Evolutionary conservation across 2,888 invertebrate species (phyloP).

Genomic region (Octonoba sinensis): DNA sequence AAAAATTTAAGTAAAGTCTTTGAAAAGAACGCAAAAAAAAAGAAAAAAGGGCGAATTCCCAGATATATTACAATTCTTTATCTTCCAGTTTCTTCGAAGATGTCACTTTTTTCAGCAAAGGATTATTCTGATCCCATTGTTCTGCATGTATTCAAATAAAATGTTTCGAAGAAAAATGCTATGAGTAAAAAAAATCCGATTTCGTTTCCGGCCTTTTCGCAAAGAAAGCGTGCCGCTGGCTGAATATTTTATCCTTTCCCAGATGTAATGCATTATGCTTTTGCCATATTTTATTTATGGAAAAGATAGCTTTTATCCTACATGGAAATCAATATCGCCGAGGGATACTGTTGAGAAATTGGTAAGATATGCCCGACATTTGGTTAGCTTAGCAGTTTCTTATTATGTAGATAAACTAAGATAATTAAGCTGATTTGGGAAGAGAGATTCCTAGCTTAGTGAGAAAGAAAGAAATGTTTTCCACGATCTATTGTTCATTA

Average conservation of each 20-base stretch:
- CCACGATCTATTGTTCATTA: no score
- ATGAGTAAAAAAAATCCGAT: slow-evolving; percentile 34
- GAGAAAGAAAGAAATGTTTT: no score
- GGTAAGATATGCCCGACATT: background rate
- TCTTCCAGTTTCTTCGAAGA: no score
- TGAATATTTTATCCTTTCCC: slow-evolving; percentile 49
- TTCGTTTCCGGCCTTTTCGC: slow-evolving; percentile 1
- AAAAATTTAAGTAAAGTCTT: no score
- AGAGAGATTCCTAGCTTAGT: no score
- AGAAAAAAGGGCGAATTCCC: no score
- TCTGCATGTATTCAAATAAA: slow-evolving; percentile 38
- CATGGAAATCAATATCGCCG: slow-evolving; percentile 14
- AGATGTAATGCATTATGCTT: slow-evolving; percentile 40
- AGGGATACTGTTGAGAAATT: background rate
- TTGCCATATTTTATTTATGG: slow-evolving; percentile 39
- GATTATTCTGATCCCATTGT: slow-evolving; percentile 6
- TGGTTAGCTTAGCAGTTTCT: no score
- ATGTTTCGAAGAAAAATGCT: slow-evolving; percentile 5
- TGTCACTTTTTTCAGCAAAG: no score
- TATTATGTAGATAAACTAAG: no score
- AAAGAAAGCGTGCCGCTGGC: slow-evolving; percentile 18
- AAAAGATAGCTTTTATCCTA: slow-evolving; percentile 8
- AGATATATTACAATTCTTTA: no score
- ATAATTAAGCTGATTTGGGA: no score
- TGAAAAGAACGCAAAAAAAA: no score